Percentiles rank a stretch among this genome's conserved stretches.
Conservation (phyloP, 2,113 vertebrate species). For the Mesoclemmys tuberculata region DNA sequence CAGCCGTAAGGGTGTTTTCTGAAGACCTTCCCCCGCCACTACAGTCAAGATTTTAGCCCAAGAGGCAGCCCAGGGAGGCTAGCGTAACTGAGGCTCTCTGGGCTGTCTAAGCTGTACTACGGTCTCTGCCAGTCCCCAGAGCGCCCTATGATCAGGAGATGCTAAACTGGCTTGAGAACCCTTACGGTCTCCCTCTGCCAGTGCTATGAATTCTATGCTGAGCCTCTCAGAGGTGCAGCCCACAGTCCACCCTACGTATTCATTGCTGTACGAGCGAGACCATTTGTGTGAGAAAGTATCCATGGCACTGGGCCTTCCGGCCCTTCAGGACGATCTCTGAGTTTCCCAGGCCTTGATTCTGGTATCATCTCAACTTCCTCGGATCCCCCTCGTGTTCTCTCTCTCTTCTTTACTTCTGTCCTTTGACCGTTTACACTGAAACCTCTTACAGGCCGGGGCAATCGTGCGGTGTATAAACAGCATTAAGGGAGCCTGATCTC, state of each 20-base stretch:
- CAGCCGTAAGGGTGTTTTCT: background rate
- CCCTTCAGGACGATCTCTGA: background rate
- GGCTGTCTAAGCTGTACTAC: background rate
- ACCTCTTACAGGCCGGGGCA: background rate
- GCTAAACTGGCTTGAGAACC: background rate
- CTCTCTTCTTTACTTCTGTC: background rate
- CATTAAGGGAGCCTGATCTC: background rate
- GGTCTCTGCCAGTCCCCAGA: background rate
- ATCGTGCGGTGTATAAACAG: rapidly evolving
- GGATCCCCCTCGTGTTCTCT: background rate
- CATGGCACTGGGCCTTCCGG: background rate
- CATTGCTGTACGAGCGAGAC: background rate
- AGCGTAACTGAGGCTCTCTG: background rate
- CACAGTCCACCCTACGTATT: background rate
- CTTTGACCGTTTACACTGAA: rapidly evolving
- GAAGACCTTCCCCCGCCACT: background rate
- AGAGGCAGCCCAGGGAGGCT: background rate
- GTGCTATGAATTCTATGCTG: rapidly evolving
- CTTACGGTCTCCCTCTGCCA: background rate
- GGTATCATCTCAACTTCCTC: background rate
- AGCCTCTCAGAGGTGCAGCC: background rate
- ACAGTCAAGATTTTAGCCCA: background rate
- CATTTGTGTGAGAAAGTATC: background rate
- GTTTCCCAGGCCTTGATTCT: background rate
- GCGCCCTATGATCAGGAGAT: rapidly evolving